Conservation (phyloP, 2,888 invertebrate species). For the Biston stratarius region DNA sequence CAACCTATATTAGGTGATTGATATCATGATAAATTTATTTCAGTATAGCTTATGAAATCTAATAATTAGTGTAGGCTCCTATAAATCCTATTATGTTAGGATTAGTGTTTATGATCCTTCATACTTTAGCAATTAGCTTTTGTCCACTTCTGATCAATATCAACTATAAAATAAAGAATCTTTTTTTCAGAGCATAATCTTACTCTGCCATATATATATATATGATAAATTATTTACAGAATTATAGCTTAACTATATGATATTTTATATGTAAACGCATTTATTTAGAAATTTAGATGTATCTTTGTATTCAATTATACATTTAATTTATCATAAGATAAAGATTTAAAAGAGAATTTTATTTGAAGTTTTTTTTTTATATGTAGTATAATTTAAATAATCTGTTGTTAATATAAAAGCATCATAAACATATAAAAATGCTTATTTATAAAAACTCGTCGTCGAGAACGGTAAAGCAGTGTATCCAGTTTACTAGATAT, state of each 20-base stretch:
- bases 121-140: neutral
- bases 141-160: neutral
- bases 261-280: too few species aligned
- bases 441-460: too few species aligned
- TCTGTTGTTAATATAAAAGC: too few species aligned
- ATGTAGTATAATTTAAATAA: neutral
- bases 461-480: too few species aligned
- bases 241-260: too few species aligned
- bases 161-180: neutral
- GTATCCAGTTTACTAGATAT: too few species aligned
- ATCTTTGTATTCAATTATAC: slow-evolving; percentile 14
- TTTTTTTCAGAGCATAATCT: too few species aligned
- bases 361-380: neutral
- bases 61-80: neutral
- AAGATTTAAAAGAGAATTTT: slow-evolving; percentile 3
- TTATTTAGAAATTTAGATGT: neutral
- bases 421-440: too few species aligned
- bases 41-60: neutral
- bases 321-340: slow-evolving; percentile 10
- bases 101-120: neutral
- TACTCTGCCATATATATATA: too few species aligned
- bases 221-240: too few species aligned
- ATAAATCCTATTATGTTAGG: neutral
- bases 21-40: slow-evolving; percentile 8
- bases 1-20: slow-evolving; percentile 6